Evolutionary conservation across 2,113 vertebrate species (phyloP).

Genomic region (Malurus alboscapulatus): DNA sequence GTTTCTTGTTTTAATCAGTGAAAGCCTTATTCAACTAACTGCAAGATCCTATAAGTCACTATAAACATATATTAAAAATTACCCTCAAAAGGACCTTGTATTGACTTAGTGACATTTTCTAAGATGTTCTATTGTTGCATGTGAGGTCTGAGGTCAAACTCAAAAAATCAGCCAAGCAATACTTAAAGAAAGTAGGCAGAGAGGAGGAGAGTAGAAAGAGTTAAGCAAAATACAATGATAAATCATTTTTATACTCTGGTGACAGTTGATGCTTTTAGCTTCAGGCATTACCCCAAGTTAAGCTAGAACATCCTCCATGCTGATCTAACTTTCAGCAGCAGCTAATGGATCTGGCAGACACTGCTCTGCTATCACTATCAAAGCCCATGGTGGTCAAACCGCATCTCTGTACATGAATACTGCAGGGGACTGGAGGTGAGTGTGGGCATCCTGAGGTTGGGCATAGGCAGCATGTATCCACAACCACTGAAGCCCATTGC

Average conservation of each 20-base stretch:
- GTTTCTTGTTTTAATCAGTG: neutral
- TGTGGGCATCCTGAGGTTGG: accelerated
- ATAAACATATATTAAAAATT: neutral
- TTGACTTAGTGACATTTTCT: neutral
- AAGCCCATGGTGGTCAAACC: neutral
- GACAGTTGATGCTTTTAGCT: neutral
- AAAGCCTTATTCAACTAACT: neutral
- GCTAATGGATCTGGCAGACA: neutral
- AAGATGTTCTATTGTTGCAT: neutral
- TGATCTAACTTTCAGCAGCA: neutral
- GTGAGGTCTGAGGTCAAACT: neutral
- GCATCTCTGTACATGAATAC: neutral
- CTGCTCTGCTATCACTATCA: neutral
- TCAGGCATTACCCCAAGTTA: neutral
- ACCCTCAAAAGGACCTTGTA: neutral
- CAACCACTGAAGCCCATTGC: accelerated
- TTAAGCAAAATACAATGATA: neutral
- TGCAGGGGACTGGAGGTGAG: neutral
- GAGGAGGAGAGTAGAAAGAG: neutral
- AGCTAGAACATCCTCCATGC: neutral
- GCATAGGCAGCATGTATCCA: neutral
- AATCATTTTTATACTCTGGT: neutral
- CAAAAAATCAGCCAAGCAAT: neutral
- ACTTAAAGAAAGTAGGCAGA: accelerated
- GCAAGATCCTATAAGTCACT: neutral